These are phyloP conservation scores for Rhodophaea formosa DNA, from an alignment of 2,888 invertebrate species.

Conservation along the genomic window DNA sequence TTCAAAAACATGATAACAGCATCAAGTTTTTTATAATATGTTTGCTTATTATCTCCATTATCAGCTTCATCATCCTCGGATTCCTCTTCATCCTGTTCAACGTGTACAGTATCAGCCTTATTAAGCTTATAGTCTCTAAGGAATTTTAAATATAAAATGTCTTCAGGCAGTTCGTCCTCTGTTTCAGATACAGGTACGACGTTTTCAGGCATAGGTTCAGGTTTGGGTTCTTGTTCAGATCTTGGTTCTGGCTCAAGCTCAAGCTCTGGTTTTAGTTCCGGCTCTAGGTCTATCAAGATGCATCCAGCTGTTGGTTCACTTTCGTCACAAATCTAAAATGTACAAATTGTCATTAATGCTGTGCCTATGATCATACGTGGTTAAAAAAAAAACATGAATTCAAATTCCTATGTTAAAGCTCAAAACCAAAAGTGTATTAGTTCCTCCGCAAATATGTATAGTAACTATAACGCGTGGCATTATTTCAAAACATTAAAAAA, in stretches of 20 bases:
- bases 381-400: too few relatives aligned
- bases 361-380: too few relatives aligned
- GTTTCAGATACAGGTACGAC: slow-evolving; percentile 23
- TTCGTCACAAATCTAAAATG: slow-evolving; percentile 64
- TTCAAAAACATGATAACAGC: background rate
- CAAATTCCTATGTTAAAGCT: too few relatives aligned
- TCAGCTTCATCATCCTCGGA: background rate
- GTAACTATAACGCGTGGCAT: too few relatives aligned
- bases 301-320: slow-evolving; percentile 52
- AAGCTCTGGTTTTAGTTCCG: slow-evolving; percentile 53
- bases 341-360: background rate
- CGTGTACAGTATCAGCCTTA: slow-evolving; percentile 39
- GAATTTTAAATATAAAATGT: slow-evolving; percentile 59
- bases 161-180: slow-evolving; percentile 45
- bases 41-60: background rate
- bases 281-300: slow-evolving; percentile 47
- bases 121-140: slow-evolving; percentile 55
- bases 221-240: slow-evolving; percentile 26
- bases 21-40: background rate
- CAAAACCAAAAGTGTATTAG: too few relatives aligned
- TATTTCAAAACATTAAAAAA: too few relatives aligned
- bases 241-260: slow-evolving; percentile 57
- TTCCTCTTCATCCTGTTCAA: slow-evolving; percentile 13
- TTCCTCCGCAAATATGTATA: too few relatives aligned
- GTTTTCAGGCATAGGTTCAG: slow-evolving; percentile 48